phyloP scores from a whole-genome alignment of 2,113 vertebrate species.

The Siniperca knerii region DNA sequence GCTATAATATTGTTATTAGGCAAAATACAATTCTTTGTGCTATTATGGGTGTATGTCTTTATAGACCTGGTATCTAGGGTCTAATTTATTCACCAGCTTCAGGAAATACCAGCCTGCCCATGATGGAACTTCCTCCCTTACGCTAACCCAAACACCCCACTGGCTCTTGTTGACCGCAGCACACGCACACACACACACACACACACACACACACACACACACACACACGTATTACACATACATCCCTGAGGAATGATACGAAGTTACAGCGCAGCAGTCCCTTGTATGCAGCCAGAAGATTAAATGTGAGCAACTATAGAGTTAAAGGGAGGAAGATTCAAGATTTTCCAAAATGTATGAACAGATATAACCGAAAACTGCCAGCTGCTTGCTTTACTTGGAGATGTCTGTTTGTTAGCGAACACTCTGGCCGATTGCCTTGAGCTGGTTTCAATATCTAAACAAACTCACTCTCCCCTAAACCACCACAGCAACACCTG shows the following conservation, averaged over 20 bases:
- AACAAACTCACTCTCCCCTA: background rate
- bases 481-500: slow-evolving; percentile 55
- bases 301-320: background rate
- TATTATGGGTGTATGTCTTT: slow-evolving; percentile 12
- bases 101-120: slow-evolving; percentile 82
- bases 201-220: slow-evolving; percentile 28
- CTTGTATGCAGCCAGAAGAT: background rate
- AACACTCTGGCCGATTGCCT: background rate
- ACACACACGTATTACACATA: slow-evolving; percentile 18
- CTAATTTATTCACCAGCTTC: slow-evolving; percentile 69
- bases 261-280: background rate
- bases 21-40: background rate
- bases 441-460: slow-evolving; percentile 8
- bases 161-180: slow-evolving; percentile 14
- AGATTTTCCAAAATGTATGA: background rate
- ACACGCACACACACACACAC: slow-evolving; percentile 10
- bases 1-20: background rate
- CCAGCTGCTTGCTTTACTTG: background rate
- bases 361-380: background rate
- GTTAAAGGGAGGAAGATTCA: background rate
- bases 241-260: slow-evolving; percentile 35
- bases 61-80: slow-evolving; percentile 23
- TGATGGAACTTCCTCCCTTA: slow-evolving; percentile 69
- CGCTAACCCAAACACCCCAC: slow-evolving; percentile 73
- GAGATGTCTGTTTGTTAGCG: background rate